Conservation (phyloP, 2,888 invertebrate species). For the Drosophila colorata region DNA sequence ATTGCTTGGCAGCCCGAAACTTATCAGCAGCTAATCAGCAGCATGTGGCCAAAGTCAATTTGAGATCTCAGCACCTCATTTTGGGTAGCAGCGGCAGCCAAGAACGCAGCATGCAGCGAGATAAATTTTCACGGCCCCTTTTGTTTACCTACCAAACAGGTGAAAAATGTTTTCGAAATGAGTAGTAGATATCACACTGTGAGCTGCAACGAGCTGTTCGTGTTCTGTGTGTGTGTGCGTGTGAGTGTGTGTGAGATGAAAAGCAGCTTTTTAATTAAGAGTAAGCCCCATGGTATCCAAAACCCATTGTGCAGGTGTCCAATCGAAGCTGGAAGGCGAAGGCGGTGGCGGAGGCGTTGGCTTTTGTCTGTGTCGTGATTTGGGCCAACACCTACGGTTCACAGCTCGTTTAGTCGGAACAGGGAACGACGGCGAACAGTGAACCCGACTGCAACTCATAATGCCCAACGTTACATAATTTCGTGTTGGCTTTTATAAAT, state of each 20-base stretch:
- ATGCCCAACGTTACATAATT: slow-evolving; percentile 63
- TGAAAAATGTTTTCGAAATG: slow-evolving; percentile 18
- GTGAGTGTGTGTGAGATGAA: slow-evolving; percentile 50
- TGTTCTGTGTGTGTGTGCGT: slow-evolving; percentile 5
- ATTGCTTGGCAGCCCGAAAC: slow-evolving; percentile 56
- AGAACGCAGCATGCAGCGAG: slow-evolving; percentile 46
- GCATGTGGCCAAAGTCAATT: slow-evolving; percentile 68
- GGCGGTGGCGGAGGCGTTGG: slow-evolving; percentile 21
- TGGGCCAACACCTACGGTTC: slow-evolving; percentile 75
- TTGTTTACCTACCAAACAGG: slow-evolving; percentile 48
- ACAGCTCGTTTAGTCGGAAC: slow-evolving; percentile 63
- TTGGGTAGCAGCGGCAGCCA: slow-evolving; percentile 56
- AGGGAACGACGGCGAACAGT: slow-evolving; percentile 3
- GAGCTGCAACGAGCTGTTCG: slow-evolving; percentile 35
- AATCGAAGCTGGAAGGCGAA: slow-evolving; percentile 20
- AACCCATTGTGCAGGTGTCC: slow-evolving; percentile 63
- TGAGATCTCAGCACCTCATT: slow-evolving; percentile 76
- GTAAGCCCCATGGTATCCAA: slow-evolving; percentile 35
- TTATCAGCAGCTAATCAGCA: slow-evolving; percentile 79
- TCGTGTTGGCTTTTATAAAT: slow-evolving; percentile 54
- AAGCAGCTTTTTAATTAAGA: slow-evolving; percentile 79
- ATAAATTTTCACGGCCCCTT: slow-evolving; percentile 59
- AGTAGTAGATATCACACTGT: slow-evolving; percentile 55
- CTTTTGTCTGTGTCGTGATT: slow-evolving; percentile 55
- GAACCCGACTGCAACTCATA: slow-evolving; percentile 16